Percentiles rank a stretch among this genome's conserved stretches.
Conservation (phyloP, 2,113 vertebrate genomes). For the Otolemur garnettii region DNA sequence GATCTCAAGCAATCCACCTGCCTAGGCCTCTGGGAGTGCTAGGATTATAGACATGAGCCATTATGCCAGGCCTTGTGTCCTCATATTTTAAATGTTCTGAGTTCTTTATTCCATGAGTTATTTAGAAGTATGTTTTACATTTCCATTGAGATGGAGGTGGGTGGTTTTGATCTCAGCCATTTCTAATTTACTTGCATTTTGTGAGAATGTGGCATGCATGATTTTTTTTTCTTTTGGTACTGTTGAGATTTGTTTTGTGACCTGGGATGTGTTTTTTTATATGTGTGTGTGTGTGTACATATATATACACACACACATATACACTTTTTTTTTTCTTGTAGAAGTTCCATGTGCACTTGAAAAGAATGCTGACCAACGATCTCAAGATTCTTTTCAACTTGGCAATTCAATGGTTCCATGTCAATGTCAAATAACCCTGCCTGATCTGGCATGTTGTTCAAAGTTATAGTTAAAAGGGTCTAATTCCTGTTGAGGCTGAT, state of each 20-base stretch:
- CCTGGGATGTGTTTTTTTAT: neutral
- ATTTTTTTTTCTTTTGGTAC: neutral
- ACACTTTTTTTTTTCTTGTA: neutral
- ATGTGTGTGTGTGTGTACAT: too few species aligned
- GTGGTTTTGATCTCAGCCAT: neutral
- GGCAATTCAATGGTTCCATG: neutral
- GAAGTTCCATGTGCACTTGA: constrained; percentile 18
- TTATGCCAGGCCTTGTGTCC: too few species aligned
- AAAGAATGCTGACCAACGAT: constrained; percentile 41
- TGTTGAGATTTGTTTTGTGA: constrained; percentile 63
- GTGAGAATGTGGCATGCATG: constrained; percentile 13
- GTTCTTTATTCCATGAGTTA: constrained; percentile 26
- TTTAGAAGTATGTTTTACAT: neutral
- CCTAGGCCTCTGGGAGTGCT: too few species aligned
- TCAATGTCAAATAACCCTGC: constrained; percentile 36
- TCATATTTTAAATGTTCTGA: neutral
- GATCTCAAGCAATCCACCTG: too few species aligned
- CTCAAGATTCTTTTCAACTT: constrained; percentile 63
- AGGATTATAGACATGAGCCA: too few species aligned
- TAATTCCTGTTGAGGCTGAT: neutral
- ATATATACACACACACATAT: too few species aligned
- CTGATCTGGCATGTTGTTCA: neutral
- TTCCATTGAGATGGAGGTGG: neutral
- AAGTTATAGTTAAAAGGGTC: neutral
- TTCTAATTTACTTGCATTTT: constrained; percentile 58